Evolutionary conservation across 2,797 vertebrate genomes (phyloP).

Genomic region (Meda fulgida): DNA sequence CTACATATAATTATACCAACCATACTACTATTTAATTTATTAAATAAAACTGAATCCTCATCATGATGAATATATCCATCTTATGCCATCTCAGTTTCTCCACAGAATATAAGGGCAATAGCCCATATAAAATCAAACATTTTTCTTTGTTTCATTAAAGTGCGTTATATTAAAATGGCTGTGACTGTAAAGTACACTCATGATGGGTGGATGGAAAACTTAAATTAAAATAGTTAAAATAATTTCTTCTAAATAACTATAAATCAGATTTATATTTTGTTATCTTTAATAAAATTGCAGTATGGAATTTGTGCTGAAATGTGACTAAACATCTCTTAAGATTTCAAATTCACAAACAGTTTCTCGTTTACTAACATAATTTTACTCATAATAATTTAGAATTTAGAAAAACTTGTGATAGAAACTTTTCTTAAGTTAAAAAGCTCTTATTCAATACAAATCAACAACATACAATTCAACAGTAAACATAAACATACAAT

Average conservation of each 20-base stretch:
- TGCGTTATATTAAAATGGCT: not conserved
- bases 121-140: not conserved
- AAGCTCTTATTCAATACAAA: too few relatives aligned
- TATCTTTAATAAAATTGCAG: not conserved
- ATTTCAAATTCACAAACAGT: not conserved
- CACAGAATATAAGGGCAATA: not conserved
- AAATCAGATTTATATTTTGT: not conserved
- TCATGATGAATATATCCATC: not conserved
- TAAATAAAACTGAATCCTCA: not conserved
- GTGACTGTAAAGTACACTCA: not conserved
- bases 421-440: too few relatives aligned
- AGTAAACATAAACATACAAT: not conserved
- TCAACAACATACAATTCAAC: too few relatives aligned
- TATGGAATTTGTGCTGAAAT: not conserved
- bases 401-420: too few relatives aligned
- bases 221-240: not conserved
- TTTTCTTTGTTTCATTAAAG: not conserved
- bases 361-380: not conserved
- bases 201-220: not conserved
- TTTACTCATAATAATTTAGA: not conserved
- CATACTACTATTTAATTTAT: not conserved
- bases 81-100: not conserved
- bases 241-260: not conserved
- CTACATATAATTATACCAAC: not conserved
- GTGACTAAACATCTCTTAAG: not conserved